Evolutionary conservation across 2,888 invertebrate species (phyloP).

Genomic region (Acrobasis consociella): DNA sequence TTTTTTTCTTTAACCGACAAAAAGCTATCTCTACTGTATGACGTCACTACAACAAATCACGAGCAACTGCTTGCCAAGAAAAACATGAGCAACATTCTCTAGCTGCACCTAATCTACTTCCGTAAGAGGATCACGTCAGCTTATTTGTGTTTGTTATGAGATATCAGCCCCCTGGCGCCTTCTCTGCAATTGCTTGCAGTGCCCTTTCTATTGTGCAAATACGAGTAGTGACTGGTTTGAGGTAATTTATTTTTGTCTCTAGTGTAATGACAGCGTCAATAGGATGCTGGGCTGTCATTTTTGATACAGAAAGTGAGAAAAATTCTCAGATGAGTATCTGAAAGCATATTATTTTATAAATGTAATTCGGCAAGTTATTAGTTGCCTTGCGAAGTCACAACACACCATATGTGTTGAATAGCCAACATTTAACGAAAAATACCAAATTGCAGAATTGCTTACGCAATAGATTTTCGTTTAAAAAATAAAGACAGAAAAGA

Average conservation of each 20-base stretch:
- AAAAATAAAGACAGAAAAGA: no score
- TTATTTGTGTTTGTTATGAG: conserved; percentile 81
- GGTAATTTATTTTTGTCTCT: background rate
- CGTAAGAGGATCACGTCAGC: conserved; percentile 81
- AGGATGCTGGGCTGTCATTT: no score
- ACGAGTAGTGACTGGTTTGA: conserved; percentile 9
- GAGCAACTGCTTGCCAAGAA: conserved; percentile 9
- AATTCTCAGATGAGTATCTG: no score
- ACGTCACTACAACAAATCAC: conserved; percentile 11
- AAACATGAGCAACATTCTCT: conserved; percentile 26
- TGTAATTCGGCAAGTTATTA: no score
- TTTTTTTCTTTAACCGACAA: background rate
- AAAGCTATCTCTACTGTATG: background rate
- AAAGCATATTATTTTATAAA: no score
- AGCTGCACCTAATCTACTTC: conserved; percentile 61
- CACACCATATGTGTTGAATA: no score
- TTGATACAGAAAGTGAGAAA: no score
- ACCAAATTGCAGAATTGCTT: no score
- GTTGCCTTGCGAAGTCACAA: no score
- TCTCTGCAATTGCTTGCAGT: conserved; percentile 40
- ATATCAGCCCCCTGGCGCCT: conserved; percentile 66
- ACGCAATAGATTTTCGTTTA: no score
- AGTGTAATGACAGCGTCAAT: no score
- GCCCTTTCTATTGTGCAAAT: conserved; percentile 20
- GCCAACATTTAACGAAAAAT: no score